These are phyloP conservation scores for Micromys minutus DNA, from an alignment of 2,113 vertebrate genomes.

Conservation along the genomic window DNA sequence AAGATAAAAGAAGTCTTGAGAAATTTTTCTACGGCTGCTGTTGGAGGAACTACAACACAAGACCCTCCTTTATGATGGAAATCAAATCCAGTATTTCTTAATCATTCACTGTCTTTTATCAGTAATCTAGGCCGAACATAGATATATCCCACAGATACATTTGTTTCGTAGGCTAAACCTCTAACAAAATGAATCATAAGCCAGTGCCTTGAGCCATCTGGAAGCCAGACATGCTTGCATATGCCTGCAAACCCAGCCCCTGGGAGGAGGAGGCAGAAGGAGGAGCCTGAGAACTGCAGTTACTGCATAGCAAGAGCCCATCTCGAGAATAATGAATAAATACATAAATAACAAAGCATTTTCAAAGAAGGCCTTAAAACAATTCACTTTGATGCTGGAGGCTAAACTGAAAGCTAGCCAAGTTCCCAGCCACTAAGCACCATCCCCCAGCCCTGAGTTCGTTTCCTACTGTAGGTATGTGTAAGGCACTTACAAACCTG, in stretches of 20 bases:
- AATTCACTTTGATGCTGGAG: background rate
- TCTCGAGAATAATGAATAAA: background rate
- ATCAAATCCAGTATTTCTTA: background rate
- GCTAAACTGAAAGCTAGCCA: background rate
- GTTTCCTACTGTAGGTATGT: background rate
- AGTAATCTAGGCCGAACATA: background rate
- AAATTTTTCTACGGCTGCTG: background rate
- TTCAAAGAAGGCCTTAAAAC: background rate
- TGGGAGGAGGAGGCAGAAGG: background rate
- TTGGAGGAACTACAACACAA: constrained; percentile 12
- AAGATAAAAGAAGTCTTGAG: background rate
- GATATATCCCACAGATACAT: background rate
- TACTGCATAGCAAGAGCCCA: background rate
- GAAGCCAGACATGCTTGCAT: background rate
- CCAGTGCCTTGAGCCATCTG: background rate
- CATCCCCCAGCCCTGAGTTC: background rate
- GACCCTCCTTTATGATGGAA: background rate
- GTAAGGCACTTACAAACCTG: constrained; percentile 4
- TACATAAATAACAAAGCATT: background rate
- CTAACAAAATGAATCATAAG: constrained; percentile 36
- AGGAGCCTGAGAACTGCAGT: background rate
- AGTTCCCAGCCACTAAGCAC: background rate
- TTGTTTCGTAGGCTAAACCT: background rate
- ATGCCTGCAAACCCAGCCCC: background rate
- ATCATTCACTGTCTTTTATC: constrained; percentile 7